These are phyloP conservation scores for Manduca sexta DNA, from an alignment of 1,140 invertebrate genomes.

Conservation along the genomic window DNA sequence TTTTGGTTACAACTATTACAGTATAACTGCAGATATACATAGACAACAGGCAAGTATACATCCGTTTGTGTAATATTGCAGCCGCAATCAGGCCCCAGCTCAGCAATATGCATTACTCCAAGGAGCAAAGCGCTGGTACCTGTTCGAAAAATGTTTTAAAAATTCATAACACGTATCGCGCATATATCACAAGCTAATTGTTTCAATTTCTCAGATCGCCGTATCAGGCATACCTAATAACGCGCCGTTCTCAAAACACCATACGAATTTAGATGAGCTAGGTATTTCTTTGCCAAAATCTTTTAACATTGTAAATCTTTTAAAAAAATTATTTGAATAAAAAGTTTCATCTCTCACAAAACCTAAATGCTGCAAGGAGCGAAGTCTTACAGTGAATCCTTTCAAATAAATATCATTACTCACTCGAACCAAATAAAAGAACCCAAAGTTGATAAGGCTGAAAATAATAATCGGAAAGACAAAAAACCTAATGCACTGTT, in stretches of 20 bases:
- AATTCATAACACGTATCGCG: conserved; percentile 42
- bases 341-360: too few species aligned
- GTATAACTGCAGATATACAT: too few species aligned
- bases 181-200: conserved; percentile 64
- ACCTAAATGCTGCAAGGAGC: too few species aligned
- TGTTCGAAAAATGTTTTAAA: conserved; percentile 12
- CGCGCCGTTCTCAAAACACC: conserved; percentile 33
- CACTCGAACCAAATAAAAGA: conserved; percentile 12
- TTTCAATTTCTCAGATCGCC: conserved; percentile 65
- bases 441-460: conserved; percentile 45
- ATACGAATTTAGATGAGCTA: conserved; percentile 54
- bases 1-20: too few species aligned
- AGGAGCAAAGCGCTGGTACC: too few species aligned
- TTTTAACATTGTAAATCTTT: too few species aligned
- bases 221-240: conserved; percentile 60
- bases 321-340: too few species aligned
- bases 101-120: too few species aligned
- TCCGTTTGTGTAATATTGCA: too few species aligned
- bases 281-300: conserved; percentile 12
- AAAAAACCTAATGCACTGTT: conserved; percentile 67
- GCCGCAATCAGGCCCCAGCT: too few species aligned
- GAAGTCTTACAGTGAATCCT: too few species aligned
- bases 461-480: conserved; percentile 27
- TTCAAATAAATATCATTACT: conserved; percentile 6
- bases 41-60: too few species aligned